phyloP scores from a whole-genome alignment of 2,797 vertebrate species.

The Pyrocephalus nanus region DNA sequence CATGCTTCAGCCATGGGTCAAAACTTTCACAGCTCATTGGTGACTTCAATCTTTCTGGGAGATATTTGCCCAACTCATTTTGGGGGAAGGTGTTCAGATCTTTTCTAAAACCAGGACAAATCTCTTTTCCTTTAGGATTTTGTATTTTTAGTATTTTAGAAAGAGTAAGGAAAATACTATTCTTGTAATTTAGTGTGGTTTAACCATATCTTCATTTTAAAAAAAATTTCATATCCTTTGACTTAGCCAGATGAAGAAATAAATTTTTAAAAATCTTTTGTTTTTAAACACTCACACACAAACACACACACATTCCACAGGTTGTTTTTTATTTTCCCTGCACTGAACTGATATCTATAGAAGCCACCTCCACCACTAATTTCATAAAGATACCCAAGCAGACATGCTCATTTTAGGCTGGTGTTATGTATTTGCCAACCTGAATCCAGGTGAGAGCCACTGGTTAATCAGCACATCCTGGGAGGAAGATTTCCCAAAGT shows the following conservation, averaged over 20 bases:
- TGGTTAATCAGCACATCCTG: neutral
- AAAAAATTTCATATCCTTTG: neutral
- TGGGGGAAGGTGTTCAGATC: neutral
- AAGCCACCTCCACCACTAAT: neutral
- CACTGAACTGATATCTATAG: neutral
- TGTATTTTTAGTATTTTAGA: neutral
- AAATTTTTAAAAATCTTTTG: neutral
- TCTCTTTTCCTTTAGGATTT: neutral
- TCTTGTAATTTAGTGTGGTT: neutral
- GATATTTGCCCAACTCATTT: neutral
- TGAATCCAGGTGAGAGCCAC: neutral
- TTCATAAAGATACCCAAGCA: neutral
- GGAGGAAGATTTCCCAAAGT: neutral
- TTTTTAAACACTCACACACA: neutral
- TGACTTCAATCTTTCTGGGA: neutral
- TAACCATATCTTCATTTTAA: slow-evolving; percentile 12
- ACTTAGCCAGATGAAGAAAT: neutral
- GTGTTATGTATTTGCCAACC: neutral
- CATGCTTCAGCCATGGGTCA: fast-evolving
- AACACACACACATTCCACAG: neutral
- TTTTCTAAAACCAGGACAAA: neutral
- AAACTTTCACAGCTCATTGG: neutral
- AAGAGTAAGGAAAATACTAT: neutral
- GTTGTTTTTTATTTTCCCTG: neutral
- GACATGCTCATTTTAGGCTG: neutral